Conservation (phyloP, 2,113 vertebrate genomes). For the Psophia crepitans region DNA sequence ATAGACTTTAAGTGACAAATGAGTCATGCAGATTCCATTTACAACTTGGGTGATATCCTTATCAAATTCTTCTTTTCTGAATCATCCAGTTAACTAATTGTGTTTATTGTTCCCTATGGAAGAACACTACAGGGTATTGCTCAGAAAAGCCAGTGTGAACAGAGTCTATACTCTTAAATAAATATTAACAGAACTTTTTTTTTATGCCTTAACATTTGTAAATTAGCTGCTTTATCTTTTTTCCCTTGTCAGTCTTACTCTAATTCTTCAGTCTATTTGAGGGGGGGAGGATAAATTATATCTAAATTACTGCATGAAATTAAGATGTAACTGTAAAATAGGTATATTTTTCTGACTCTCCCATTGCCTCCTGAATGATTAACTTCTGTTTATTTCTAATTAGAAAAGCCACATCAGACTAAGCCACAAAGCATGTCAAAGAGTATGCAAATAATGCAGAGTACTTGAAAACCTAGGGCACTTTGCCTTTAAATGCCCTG, state of each 20-base stretch:
- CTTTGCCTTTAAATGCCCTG: slow-evolving; percentile 9
- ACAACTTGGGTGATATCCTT: background rate
- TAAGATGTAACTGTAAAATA: background rate
- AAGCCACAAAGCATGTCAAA: slow-evolving; percentile 41
- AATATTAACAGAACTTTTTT: background rate
- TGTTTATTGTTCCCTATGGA: slow-evolving; percentile 4
- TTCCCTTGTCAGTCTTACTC: background rate
- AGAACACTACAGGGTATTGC: background rate
- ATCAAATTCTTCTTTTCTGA: background rate
- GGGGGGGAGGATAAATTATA: rapidly evolving
- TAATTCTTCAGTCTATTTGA: background rate
- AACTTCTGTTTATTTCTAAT: slow-evolving; percentile 49
- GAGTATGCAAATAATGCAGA: slow-evolving; percentile 22
- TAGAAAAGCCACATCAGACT: slow-evolving; percentile 38
- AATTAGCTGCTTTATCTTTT: background rate
- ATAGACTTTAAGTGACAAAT: background rate
- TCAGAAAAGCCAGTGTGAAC: background rate
- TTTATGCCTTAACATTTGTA: background rate
- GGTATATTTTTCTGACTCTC: background rate
- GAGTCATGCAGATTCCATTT: background rate
- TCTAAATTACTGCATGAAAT: background rate
- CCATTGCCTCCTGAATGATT: slow-evolving; percentile 28
- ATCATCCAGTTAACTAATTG: slow-evolving; percentile 16
- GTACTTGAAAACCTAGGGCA: background rate
- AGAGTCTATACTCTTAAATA: background rate